Evolutionary conservation across 2,113 vertebrate genomes (phyloP), one percentile per base, ranked within the genome.

Genomic region (Lepidiolamprologus cunningtoni): DNA sequence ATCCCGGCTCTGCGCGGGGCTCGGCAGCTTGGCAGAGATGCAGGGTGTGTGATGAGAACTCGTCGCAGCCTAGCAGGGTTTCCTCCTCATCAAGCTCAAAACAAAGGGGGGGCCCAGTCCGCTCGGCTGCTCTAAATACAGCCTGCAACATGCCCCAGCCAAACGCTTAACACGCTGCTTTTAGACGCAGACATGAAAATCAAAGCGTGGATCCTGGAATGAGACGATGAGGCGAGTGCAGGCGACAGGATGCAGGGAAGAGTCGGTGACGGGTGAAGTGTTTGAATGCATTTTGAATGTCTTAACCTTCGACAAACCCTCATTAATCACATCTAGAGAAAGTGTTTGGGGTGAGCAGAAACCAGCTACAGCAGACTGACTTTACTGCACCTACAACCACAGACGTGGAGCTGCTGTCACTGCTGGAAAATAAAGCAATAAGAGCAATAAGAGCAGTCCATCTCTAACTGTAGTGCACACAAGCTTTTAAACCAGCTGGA

Each of bases 61-160:
- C 89, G 86, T 90, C 68, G 87, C 90, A 89, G 90, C 94, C 85
- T 94, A 94, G 94, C 94, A 93, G 94, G 93, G 92, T 91, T 93
- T 89, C 93, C 90, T 95, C 90, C 93, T 95, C 93, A 94, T 95
- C 94, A 94, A 92, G 91, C 90, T 93, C 91, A 73, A 92, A 95
- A 94, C 92, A 93, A 93, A 91, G 90, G 89, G 92, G 90, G 91
- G 92, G 63, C 86, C 84, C 33, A 83, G 92, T 87, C 87, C 68
- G 87, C 89, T 91, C 89, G 19, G 89, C 90, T 94, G 91, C 91
- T 93, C 94, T 93, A 93, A 93, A 94, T 93, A 93, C 90, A 88
- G 92, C 89, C 90, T 90, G 89, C 86, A 86, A 93, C 87, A 33
- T 63, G 88, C 89, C 89, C 88, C 55, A 79, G 83, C 89, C 91